Evolutionary conservation across 1,140 invertebrate species (phyloP).

Genomic region (Cataglyphis hispanica): DNA sequence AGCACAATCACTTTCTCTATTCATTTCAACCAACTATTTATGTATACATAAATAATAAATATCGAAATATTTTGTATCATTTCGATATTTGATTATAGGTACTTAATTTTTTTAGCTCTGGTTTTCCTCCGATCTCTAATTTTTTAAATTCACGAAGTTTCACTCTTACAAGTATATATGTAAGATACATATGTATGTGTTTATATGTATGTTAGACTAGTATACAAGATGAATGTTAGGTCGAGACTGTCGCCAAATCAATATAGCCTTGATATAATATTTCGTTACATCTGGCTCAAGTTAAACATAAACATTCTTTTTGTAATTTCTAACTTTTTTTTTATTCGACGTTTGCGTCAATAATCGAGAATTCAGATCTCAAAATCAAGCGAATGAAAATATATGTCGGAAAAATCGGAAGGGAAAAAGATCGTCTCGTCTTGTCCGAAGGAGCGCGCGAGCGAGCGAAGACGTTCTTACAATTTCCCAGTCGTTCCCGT

Average conservation of each 20-base stretch:
- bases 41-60: background rate
- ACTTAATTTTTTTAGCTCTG: background rate
- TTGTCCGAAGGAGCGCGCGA: conserved; percentile 18
- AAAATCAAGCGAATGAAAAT: background rate
- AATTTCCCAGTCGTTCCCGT: conserved; percentile 71
- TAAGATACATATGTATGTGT: no score
- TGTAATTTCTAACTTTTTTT: background rate
- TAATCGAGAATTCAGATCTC: no score
- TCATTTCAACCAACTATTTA: conserved; percentile 46
- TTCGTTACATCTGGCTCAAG: no score
- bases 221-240: no score
- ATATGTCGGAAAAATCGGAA: background rate
- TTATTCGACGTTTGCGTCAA: no score
- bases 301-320: no score
- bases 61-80: background rate
- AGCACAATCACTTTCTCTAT: conserved; percentile 51
- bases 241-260: no score
- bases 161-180: no score
- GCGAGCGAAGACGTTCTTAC: conserved; percentile 50
- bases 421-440: conserved; percentile 33
- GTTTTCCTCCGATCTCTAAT: background rate
- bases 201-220: no score
- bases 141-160: background rate
- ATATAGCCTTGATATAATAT: no score
- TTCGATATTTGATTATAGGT: background rate